phyloP scores from a whole-genome alignment of 1,140 invertebrate genomes.

The Chionoecetes opilio region DNA sequence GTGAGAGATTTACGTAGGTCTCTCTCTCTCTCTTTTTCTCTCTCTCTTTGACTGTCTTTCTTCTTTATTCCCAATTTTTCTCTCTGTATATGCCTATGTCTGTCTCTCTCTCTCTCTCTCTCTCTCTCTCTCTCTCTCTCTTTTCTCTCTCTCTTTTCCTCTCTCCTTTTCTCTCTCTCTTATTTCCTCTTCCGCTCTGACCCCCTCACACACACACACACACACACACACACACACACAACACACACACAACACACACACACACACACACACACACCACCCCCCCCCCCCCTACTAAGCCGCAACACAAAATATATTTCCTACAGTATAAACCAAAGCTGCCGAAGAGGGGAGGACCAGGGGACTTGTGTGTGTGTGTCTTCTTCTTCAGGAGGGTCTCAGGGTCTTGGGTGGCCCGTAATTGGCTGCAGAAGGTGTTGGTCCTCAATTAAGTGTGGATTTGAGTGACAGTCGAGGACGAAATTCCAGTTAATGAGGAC shows the following conservation, averaged over 20 bases:
- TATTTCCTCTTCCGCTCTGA: not conserved
- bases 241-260: no score
- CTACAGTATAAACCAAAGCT: not conserved
- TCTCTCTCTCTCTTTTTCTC: no score
- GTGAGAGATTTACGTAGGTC: not conserved
- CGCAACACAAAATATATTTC: not conserved
- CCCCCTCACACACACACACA: not conserved
- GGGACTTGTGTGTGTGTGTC: not conserved
- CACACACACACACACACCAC: not conserved
- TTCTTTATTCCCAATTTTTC: not conserved
- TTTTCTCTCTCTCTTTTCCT: not conserved
- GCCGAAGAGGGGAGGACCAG: not conserved
- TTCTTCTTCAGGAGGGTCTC: not conserved
- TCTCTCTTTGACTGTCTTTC: no score
- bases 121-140: no score
- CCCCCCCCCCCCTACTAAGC: not conserved
- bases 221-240: not conserved
- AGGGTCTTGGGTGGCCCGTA: conserved; percentile 45
- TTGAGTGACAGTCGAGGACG: conserved; percentile 67
- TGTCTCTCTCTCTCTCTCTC: no score
- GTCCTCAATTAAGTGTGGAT: conserved; percentile 73
- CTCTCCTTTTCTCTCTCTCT: not conserved
- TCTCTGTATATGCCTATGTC: not conserved
- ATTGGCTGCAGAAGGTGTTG: conserved; percentile 66
- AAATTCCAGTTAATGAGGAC: conserved; percentile 71